Base-by-base conservation (phyloP, 2,888 invertebrate genomes). In the Erannis defoliaria region DNA sequence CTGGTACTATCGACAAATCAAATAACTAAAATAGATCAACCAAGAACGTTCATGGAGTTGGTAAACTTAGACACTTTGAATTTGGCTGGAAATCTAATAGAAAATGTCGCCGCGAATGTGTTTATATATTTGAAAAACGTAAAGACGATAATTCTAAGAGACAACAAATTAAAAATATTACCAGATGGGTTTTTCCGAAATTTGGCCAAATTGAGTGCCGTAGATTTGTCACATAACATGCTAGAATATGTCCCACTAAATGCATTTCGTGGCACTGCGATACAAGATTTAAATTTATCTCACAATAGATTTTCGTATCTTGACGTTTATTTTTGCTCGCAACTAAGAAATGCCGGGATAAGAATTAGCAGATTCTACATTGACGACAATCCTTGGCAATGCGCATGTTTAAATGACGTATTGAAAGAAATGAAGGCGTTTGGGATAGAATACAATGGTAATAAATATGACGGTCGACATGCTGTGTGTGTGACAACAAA, bases 311-410 rank as follows among this genome's bases (percentile, higher is more conserved):
- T 90, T 35, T 85, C 86, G 0, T 89, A 84, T 73, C 74, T 91
- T 42, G 70, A 74, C 6, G 81, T 84, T 42, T 89, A 89, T 61
- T 91, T 91, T 70, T 84, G 82, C 45, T 72, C 86, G 18, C 88
- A 88, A 40, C 65, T 90, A 0, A 78, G 67, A 29, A 88, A 86
- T 61, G 84, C 85, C 3, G 86, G 88, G 0, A 80, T 77, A 1
- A 73, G 55, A 33, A 62, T 90, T 21, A 76, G 70, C 2, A 86
- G 85, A 59, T 85, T 90, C 51, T 80, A 78, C 53, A 88, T 90
- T 35, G 79, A 87, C 12, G 80, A 85, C 8, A 91, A 91, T 56
- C 89, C 89, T 0, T 90, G 88, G 88, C 89, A 90, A 50, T 91
- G 90, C 67, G 74, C 84, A 0, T 90, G 90, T 66, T 71, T 90